A percentile compares a stretch with the other conserved stretches of the same genome.
Evolutionary conservation across 2,888 invertebrate species (phyloP).

Genomic region (Drosophila bunnanda): DNA sequence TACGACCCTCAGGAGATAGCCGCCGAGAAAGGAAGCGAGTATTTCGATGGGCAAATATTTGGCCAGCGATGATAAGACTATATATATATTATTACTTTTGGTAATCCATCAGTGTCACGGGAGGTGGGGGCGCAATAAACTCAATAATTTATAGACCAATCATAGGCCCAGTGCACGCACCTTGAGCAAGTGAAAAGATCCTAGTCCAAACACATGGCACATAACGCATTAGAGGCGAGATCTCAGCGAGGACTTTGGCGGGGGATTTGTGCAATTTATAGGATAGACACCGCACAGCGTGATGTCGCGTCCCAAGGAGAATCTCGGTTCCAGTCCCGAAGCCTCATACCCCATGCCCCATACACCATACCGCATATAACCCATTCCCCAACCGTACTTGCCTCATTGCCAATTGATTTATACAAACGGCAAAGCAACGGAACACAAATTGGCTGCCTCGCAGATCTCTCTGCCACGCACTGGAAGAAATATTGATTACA

Average conservation of each 20-base stretch:
- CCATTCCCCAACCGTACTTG: slow-evolving; percentile 30
- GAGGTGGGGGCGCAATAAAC: slow-evolving; percentile 75
- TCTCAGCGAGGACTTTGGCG: slow-evolving; percentile 24
- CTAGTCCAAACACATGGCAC: slow-evolving; percentile 75
- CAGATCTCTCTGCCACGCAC: slow-evolving; percentile 32
- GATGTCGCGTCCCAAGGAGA: slow-evolving; percentile 74
- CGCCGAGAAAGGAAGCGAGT: slow-evolving; percentile 42
- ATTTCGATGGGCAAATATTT: slow-evolving; percentile 69
- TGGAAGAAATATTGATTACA: background rate
- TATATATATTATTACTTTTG: slow-evolving; percentile 11
- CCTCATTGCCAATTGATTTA: slow-evolving; percentile 74
- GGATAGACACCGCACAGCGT: slow-evolving; percentile 80
- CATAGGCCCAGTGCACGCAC: slow-evolving; percentile 70
- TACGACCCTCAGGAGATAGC: slow-evolving; percentile 27
- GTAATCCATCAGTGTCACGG: slow-evolving; percentile 77
- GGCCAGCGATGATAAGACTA: slow-evolving; percentile 33
- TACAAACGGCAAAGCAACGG: slow-evolving; percentile 81
- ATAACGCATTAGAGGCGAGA: slow-evolving; percentile 74
- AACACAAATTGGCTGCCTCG: slow-evolving; percentile 77
- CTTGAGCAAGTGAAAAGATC: slow-evolving; percentile 75
- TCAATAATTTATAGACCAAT: slow-evolving; percentile 76
- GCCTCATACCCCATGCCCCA: slow-evolving; percentile 21
- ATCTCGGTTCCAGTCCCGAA: slow-evolving; percentile 17
- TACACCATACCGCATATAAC: slow-evolving; percentile 19
- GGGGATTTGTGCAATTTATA: slow-evolving; percentile 69